These are phyloP conservation scores for Euzetes globulus DNA, from an alignment of 2,888 invertebrate genomes.

Conservation along the genomic window DNA sequence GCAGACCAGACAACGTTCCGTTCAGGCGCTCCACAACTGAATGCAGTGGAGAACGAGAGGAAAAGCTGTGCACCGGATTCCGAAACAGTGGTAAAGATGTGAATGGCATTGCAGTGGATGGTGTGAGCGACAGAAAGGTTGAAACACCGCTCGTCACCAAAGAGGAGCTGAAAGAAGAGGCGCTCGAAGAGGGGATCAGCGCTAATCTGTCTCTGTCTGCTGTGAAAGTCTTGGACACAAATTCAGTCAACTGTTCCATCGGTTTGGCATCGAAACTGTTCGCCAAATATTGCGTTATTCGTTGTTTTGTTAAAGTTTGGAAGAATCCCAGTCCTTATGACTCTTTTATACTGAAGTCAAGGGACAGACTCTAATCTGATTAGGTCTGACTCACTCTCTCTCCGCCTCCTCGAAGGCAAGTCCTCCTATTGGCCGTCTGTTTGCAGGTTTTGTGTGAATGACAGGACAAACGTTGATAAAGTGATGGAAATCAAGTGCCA, in stretches of 20 bases:
- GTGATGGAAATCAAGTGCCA: background rate
- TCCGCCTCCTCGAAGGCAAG: background rate
- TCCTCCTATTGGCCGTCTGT: background rate
- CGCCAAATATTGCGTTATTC: no score
- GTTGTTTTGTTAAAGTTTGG: no score
- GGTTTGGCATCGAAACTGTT: background rate
- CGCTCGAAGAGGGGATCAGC: background rate
- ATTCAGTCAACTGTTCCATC: conserved; percentile 84
- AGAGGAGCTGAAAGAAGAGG: background rate
- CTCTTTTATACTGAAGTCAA: no score
- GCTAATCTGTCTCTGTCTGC: conserved; percentile 3
- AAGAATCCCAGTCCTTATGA: no score
- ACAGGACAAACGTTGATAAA: background rate
- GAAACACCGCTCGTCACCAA: background rate
- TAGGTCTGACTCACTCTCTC: background rate
- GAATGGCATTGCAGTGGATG: background rate
- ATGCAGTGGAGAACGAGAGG: background rate
- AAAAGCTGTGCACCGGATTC: background rate
- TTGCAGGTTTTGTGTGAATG: background rate
- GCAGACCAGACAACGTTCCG: conserved; percentile 2
- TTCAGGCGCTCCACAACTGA: background rate
- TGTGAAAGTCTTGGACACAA: conserved; percentile 73
- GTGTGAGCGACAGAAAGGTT: background rate
- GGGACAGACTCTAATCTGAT: background rate
- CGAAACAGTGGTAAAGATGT: background rate